Base-by-base conservation (phyloP, 2,888 invertebrate genomes). In the Drosophila testacea region DNA sequence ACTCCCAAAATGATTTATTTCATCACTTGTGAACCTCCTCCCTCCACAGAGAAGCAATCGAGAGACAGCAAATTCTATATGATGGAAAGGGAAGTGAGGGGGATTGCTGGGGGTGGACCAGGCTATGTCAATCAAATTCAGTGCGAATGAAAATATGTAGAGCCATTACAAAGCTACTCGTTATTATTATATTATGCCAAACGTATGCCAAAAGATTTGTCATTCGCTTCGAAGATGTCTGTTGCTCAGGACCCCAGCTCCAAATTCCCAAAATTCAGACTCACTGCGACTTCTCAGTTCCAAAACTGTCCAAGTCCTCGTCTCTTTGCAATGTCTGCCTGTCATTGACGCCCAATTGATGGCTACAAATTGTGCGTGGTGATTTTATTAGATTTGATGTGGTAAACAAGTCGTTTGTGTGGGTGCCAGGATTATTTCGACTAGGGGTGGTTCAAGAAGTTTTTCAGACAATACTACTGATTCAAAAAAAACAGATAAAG, bases 1-100 rank as follows among this genome's bases (percentile, higher is more conserved):
- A 76, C 70, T 64, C 68, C 62, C 50, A 61, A 81, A 89, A 91
- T 91, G 91, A 91, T 91, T 91, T 89, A 90, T 91, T 85, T 90
- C 90, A 88, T 90, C 91, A 86, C 89, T 90, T 88, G 75, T 63
- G 78, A 30, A 30, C 28, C 42, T 11, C 28, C 42, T 11, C 41
- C 42, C 77, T 79, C 48, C 32, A 34, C 41, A 39, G n/a, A 16
- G 16, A 39, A 61, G 42, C 50, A 36, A 51, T 39, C 32, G 44
- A 10, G 38, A 64, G 46, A 41, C 59, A 56, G 46, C 38, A 51
- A 55, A 38, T 13, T 44, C 28, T 38, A 39, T 30, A 30, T 34
- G 13, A 28, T 11, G 6, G 30, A 11, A 27, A n/a, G 10, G 39
- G 13, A 16, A 28, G 36, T n/a, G 32, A 7, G 13, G 44, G 13